These are phyloP conservation scores for Trinorchestia longiramus DNA, from an alignment of 1,140 invertebrate species.

Conservation along the genomic window DNA sequence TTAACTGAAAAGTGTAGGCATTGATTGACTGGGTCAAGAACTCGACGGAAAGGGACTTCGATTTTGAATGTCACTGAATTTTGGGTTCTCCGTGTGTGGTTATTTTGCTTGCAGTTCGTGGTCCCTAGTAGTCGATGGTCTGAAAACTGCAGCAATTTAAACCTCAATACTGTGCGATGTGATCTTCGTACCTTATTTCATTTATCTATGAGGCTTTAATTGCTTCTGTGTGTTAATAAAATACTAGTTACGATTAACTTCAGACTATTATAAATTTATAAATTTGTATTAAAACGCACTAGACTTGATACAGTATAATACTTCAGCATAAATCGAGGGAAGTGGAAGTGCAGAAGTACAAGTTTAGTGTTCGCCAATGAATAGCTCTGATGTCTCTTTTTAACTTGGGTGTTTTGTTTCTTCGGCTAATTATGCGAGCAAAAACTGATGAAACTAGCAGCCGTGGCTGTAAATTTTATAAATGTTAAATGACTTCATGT, in stretches of 20 bases:
- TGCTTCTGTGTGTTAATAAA: background rate
- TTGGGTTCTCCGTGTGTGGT: background rate
- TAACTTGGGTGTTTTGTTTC: background rate
- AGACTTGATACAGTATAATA: background rate
- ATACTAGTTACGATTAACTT: background rate
- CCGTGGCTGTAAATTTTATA: background rate
- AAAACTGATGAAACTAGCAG: background rate
- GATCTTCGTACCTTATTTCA: background rate
- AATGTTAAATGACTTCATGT: background rate
- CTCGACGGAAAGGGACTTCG: background rate
- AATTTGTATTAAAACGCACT: too few species aligned
- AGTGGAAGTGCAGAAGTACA: background rate
- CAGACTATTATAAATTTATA: too few species aligned
- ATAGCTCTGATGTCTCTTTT: background rate
- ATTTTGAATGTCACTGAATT: background rate
- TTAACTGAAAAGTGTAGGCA: background rate
- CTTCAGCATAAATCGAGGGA: background rate
- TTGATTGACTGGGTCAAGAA: background rate
- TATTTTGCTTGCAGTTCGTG: background rate
- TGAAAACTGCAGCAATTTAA: background rate
- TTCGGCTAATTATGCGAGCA: background rate
- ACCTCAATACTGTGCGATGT: background rate
- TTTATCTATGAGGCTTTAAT: background rate
- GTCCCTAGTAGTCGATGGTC: background rate
- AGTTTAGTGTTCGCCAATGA: background rate